phyloP scores from a whole-genome alignment of 1,140 invertebrate genomes.

The Trichonephila inaurata region DNA sequence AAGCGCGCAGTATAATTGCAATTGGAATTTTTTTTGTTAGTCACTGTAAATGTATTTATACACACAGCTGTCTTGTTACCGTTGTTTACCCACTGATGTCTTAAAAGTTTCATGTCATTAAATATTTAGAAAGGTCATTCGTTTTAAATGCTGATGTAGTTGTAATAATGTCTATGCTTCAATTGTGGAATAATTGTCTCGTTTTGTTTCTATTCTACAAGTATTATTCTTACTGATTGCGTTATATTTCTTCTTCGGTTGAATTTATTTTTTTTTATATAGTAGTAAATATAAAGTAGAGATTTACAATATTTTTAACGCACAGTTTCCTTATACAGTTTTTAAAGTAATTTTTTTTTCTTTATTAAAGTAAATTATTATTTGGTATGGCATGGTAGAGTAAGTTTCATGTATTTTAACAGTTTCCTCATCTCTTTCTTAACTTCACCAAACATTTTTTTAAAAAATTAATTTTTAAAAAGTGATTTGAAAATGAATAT shows the following conservation, averaged over 20 bases:
- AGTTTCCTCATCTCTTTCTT: too few species aligned
- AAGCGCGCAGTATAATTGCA: neutral
- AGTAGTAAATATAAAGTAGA: too few species aligned
- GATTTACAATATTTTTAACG: too few species aligned
- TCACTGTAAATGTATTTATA: neutral
- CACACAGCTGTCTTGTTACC: neutral
- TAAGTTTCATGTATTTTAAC: too few species aligned
- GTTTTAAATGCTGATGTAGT: neutral
- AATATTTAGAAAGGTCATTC: neutral
- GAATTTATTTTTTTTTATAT: too few species aligned
- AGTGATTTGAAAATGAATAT: too few species aligned
- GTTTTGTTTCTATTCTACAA: neutral
- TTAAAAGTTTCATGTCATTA: neutral
- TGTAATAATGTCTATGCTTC: neutral
- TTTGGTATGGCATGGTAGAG: too few species aligned
- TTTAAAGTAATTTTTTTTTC: too few species aligned
- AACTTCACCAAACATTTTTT: too few species aligned
- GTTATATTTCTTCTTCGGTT: neutral
- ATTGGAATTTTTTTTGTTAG: neutral
- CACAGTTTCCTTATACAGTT: too few species aligned
- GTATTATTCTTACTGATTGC: neutral
- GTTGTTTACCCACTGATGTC: neutral
- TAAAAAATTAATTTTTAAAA: too few species aligned
- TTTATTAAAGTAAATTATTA: too few species aligned
- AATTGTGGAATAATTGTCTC: neutral